Percentiles rank a stretch among this genome's conserved stretches.
Evolutionary conservation across 2,888 invertebrate genomes (phyloP).

Genomic region (Incurvaria masculella): DNA sequence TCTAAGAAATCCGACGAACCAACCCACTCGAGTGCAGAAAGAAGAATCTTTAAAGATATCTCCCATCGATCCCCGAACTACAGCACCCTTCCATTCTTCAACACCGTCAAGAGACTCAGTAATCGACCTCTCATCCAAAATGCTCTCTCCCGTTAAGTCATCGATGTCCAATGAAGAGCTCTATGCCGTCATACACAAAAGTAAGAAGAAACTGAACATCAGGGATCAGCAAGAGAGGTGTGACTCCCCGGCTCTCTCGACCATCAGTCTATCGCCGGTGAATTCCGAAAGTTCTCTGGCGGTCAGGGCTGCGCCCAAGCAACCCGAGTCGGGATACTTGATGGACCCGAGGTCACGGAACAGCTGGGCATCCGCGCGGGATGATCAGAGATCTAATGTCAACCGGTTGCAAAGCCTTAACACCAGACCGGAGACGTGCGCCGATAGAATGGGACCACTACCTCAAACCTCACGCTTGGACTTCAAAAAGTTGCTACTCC

Average conservation of each 20-base stretch:
- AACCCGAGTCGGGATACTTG: slow-evolving; percentile 62
- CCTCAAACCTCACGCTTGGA: slow-evolving; percentile 78
- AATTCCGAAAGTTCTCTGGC: slow-evolving; percentile 47
- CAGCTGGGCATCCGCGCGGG: slow-evolving; percentile 61
- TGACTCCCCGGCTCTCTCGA: slow-evolving; percentile 44
- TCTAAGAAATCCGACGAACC: slow-evolving; percentile 15
- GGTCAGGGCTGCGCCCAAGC: slow-evolving; percentile 39
- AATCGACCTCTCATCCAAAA: slow-evolving; percentile 45
- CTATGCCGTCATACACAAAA: slow-evolving; percentile 74
- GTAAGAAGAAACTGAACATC: slow-evolving; percentile 70
- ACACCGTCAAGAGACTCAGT: slow-evolving; percentile 61
- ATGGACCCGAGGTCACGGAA: slow-evolving; percentile 55
- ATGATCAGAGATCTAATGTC: slow-evolving; percentile 24
- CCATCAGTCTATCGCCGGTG: slow-evolving; percentile 48
- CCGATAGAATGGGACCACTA: slow-evolving; percentile 59
- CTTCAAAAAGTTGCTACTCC: slow-evolving; percentile 76
- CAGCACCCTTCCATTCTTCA: slow-evolving; percentile 62
- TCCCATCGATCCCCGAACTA: slow-evolving; percentile 63
- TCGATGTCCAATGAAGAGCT: slow-evolving; percentile 77
- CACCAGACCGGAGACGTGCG: slow-evolving; percentile 46
- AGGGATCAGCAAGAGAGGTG: slow-evolving; percentile 51
- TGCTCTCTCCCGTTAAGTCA: slow-evolving; percentile 65
- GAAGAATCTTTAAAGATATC: slow-evolving; percentile 59
- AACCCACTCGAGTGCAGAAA: slow-evolving; percentile 5
- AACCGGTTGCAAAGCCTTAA: slow-evolving; percentile 20